Conservation (phyloP, 2,113 vertebrate genomes). For the Lethenteron camtschaticum region DNA sequence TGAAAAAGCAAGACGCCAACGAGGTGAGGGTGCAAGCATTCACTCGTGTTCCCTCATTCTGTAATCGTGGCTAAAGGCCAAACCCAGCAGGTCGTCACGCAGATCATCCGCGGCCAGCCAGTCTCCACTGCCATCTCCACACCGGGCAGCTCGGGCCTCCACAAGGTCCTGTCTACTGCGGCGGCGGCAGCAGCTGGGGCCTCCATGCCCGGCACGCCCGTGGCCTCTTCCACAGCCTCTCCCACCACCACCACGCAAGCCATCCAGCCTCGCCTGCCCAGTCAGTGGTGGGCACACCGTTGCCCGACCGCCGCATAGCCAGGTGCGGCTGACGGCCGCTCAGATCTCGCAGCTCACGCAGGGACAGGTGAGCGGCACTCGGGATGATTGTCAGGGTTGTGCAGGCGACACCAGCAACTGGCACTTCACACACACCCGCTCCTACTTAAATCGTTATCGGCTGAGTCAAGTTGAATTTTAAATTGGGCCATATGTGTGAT, state of each 20-base stretch:
- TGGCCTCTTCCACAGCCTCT: not conserved
- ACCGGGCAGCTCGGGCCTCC: constrained; percentile 13
- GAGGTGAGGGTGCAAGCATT: no score
- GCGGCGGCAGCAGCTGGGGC: not conserved
- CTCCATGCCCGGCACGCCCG: constrained; percentile 12
- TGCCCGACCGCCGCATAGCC: constrained; percentile 61
- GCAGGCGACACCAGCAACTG: no score
- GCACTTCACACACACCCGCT: no score
- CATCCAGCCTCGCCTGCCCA: not conserved
- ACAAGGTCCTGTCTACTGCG: constrained; percentile 1
- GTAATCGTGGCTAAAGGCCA: constrained; percentile 21
- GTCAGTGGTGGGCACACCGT: constrained; percentile 13
- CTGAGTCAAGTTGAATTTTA: no score
- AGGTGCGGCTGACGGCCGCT: constrained; percentile 92
- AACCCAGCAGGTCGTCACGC: constrained; percentile 46
- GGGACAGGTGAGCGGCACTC: constrained; percentile 40
- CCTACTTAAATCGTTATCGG: no score
- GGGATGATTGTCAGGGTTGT: no score
- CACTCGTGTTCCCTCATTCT: not conserved
- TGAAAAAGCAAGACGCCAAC: no score
- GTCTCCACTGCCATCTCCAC: constrained; percentile 36
- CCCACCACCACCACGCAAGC: not conserved
- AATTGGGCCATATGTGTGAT: no score
- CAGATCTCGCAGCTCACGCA: constrained; percentile 89
- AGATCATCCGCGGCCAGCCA: constrained; percentile 32